Percentiles rank a stretch among this genome's conserved stretches.
These are phyloP conservation scores for Sacculina carcini DNA, from an alignment of 2,888 invertebrate species.

Conservation along the genomic window DNA sequence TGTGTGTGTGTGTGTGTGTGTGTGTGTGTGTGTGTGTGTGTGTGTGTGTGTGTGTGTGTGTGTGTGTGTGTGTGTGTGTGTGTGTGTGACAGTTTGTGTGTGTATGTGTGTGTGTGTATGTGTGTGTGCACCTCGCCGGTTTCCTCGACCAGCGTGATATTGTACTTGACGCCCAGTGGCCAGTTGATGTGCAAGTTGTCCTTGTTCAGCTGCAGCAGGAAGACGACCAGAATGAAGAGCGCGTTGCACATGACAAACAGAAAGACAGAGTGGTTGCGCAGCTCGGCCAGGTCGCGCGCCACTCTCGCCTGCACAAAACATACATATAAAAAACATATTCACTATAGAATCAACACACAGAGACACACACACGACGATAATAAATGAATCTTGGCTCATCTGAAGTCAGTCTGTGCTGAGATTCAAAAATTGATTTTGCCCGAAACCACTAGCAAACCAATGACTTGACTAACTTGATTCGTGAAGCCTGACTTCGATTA, in stretches of 20 bases:
- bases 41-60: no score
- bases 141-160: conserved; percentile 67
- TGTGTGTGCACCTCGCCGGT: conserved; percentile 59
- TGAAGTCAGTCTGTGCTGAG: no score
- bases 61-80: no score
- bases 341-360: background rate
- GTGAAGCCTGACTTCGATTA: no score
- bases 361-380: background rate
- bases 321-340: background rate
- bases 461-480: no score
- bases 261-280: conserved; percentile 82
- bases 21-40: no score
- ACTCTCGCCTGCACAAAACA: conserved; percentile 56
- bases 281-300: conserved; percentile 66
- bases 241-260: conserved; percentile 97
- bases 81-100: no score
- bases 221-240: conserved; percentile 91
- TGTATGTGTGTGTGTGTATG: no score
- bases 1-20: no score
- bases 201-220: conserved; percentile 94
- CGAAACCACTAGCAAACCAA: no score
- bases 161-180: conserved; percentile 82
- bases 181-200: conserved; percentile 84
- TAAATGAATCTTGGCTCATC: no score
- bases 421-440: no score